phyloP scores from a whole-genome alignment of 2,797 vertebrate species.

The Mus minutoides region DNA sequence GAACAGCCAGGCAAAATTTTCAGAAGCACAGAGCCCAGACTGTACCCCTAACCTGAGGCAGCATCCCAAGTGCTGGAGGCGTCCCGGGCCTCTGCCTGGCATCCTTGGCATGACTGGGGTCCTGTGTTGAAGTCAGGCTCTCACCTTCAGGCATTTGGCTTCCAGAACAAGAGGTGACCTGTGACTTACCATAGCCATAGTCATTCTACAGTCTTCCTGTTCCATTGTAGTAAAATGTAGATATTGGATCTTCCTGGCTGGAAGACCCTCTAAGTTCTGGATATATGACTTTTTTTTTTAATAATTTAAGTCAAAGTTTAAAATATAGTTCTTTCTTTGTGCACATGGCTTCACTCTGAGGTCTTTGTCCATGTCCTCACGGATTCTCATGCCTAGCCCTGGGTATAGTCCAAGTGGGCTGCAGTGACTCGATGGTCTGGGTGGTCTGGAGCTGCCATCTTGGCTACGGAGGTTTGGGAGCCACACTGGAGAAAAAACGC shows the following conservation, averaged over 20 bases:
- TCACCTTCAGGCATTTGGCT: neutral
- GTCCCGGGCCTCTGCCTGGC: neutral
- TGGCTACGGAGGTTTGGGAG: neutral
- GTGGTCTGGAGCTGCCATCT: neutral
- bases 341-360: neutral
- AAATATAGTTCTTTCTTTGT: neutral
- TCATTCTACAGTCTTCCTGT: neutral
- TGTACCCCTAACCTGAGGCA: too few relatives aligned
- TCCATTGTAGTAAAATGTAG: neutral
- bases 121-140: neutral
- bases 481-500: neutral
- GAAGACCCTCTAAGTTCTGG: neutral
- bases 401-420: too few relatives aligned
- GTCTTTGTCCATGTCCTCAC: neutral
- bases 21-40: neutral
- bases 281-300: neutral
- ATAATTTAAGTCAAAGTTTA: neutral
- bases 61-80: neutral
- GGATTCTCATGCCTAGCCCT: neutral
- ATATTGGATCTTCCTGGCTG: fast-evolving
- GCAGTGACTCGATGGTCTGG: neutral
- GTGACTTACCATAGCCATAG: neutral
- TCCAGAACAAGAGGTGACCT: neutral
- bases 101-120: neutral
- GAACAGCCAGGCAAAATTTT: neutral